Percentiles rank a stretch among this genome's conserved stretches.
phyloP scores from a whole-genome alignment of 2,113 vertebrate genomes.

The Ramphastos sulfuratus region DNA sequence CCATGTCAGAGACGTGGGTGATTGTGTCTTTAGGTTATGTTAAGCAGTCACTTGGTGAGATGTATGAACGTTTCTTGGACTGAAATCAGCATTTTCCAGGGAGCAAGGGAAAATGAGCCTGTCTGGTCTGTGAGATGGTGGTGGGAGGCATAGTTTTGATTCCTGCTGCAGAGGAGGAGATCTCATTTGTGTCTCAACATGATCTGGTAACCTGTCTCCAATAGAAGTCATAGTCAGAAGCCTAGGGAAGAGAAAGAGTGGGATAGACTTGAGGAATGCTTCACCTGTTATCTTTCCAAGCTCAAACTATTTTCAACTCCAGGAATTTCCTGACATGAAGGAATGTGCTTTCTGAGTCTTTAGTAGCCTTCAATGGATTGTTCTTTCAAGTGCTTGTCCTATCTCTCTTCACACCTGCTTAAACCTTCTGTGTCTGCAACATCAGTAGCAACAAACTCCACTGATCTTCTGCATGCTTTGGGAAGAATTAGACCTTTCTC shows the following conservation, averaged over 20 bases:
- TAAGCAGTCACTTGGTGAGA: neutral
- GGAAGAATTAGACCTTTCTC: neutral
- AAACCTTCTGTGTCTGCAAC: neutral
- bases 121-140: neutral
- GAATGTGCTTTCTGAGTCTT: neutral
- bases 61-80: neutral
- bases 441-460: neutral
- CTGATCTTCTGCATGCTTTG: neutral
- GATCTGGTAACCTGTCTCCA: neutral
- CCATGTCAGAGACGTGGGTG: neutral
- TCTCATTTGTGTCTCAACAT: neutral
- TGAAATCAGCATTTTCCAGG: neutral
- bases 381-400: neutral
- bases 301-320: neutral
- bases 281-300: neutral
- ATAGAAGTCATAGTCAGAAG: neutral
- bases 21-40: neutral
- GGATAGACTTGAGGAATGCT: neutral
- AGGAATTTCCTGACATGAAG: slow-evolving; percentile 29
- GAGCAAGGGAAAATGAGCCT: neutral
- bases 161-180: neutral
- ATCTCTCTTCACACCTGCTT: neutral
- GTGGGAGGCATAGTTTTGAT: neutral
- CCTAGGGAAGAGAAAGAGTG: neutral
- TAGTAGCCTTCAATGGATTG: neutral